phyloP scores from a whole-genome alignment of 2,797 vertebrate species.

The Caiman crocodilus region DNA sequence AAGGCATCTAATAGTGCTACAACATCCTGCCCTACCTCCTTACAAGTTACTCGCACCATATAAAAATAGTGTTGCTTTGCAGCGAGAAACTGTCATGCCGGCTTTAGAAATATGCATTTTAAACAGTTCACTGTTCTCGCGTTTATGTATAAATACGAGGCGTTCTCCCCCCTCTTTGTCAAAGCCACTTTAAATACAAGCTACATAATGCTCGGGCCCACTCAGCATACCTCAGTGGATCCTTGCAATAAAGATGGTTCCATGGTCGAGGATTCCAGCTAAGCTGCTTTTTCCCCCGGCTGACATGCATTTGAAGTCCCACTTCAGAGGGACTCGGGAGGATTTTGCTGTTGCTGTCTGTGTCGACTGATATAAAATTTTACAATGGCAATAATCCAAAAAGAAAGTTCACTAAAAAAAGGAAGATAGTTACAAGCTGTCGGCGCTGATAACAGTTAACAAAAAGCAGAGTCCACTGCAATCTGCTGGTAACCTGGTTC shows the following conservation, averaged over 20 bases:
- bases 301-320: neutral
- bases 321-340: neutral
- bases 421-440: neutral
- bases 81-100: conserved; percentile 3
- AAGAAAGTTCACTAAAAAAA: neutral
- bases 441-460: neutral
- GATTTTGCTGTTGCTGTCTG: neutral
- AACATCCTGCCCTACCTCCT: neutral
- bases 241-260: neutral
- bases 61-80: conserved; percentile 54
- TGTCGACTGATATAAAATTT: neutral
- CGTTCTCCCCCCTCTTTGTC: neutral
- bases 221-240: neutral
- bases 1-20: neutral
- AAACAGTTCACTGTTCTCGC: neutral
- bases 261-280: neutral
- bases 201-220: neutral
- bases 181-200: neutral
- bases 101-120: conserved; percentile 24
- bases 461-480: conserved; percentile 25
- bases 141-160: conserved; percentile 8
- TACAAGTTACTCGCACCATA: conserved; percentile 27
- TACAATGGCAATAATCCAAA: conserved; percentile 4
- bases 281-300: neutral
- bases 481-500: neutral